Evolutionary conservation across 2,113 vertebrate genomes (phyloP).

Genomic region (Ptilorrhoa leucosticta): DNA sequence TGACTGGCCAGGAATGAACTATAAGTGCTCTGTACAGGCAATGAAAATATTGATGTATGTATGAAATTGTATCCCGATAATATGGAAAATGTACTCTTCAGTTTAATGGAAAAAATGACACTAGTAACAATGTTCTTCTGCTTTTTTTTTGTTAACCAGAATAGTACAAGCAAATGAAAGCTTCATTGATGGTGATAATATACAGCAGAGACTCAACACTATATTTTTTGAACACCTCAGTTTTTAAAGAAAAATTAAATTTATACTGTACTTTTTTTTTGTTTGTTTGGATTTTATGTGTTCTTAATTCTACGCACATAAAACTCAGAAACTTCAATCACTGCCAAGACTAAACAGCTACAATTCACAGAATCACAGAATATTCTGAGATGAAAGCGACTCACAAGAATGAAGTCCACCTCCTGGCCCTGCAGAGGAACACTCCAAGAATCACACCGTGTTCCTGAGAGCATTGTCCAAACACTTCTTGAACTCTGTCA

Average conservation of each 20-base stretch:
- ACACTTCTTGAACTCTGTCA: neutral
- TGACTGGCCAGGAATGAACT: neutral
- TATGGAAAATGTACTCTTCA: neutral
- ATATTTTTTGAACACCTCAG: neutral
- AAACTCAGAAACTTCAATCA: neutral
- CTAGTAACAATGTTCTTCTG: neutral
- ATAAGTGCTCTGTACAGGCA: neutral
- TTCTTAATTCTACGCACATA: neutral
- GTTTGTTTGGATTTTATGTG: neutral
- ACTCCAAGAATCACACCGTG: neutral
- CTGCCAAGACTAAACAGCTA: neutral
- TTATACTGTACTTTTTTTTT: neutral
- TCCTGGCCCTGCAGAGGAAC: neutral
- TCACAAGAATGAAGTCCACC: accelerated
- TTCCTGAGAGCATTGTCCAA: neutral
- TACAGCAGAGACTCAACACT: neutral
- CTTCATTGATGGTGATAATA: neutral
- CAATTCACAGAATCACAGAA: neutral
- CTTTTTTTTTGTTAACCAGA: neutral
- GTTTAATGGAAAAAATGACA: neutral
- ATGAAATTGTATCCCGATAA: neutral
- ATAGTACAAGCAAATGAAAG: neutral
- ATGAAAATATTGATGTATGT: neutral
- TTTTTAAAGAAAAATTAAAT: neutral
- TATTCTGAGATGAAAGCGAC: neutral